Conservation (phyloP, 2,888 invertebrate genomes). For the Antheraea yamamai region DNA sequence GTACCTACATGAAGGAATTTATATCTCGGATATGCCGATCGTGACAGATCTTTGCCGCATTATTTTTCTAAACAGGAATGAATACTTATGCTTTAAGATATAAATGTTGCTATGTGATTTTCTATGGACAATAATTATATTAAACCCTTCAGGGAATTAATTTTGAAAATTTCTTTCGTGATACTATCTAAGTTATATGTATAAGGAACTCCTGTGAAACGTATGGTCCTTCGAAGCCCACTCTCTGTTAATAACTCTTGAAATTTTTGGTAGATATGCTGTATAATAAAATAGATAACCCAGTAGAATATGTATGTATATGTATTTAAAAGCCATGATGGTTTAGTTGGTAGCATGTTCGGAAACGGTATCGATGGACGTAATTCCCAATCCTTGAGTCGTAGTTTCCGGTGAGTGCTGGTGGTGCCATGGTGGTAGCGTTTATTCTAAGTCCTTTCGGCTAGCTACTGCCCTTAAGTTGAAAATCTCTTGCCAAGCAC, state of each 20-base stretch:
- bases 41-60: not conserved
- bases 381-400: no score
- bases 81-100: not conserved
- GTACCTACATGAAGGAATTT: conserved; percentile 20
- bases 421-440: no score
- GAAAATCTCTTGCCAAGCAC: no score
- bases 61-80: not conserved
- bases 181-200: not conserved
- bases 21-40: not conserved
- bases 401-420: no score
- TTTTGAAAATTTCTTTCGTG: not conserved
- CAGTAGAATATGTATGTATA: not conserved
- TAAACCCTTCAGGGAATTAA: not conserved
- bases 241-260: no score
- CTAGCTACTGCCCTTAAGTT: no score
- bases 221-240: not conserved
- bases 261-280: no score
- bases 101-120: not conserved
- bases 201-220: not conserved
- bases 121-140: not conserved
- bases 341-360: no score
- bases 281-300: not conserved
- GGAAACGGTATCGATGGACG: no score
- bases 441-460: no score
- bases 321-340: no score